Evolutionary conservation across 2,113 vertebrate species (phyloP), one percentile per base, ranked within the genome.

Genomic region (Variabilichromis moorii): DNA sequence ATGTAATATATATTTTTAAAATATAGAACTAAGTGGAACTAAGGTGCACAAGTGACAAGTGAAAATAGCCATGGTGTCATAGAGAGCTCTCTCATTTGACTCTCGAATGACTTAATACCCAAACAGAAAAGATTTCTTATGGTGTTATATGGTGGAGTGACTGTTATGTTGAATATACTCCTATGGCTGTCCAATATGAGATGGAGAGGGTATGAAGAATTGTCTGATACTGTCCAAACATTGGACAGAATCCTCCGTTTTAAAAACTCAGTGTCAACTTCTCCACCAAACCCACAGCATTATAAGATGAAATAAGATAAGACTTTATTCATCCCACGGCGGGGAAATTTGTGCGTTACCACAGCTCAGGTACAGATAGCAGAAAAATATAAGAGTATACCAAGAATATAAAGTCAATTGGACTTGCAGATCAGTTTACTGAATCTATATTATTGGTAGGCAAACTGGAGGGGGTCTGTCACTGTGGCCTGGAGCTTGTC

Each of bases 241-340:
- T 9, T 68, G 63, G 35, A 71, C 35, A 68, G 63, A 21, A 40
- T 68, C 35, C 63, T 21, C n/a, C 10, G 1, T 40, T 71, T 14
- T 24, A 21, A 71, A 40, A 40, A 40, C 7, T 68, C 35, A 6
- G 63, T 16, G n/a, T 71, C 35, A 9, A 24, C n/a, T 42, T 71
- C n/a, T 12, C 17, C 6, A 0, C 9, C 66, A 24, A 37, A 24
- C 63, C 35, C 11, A 68, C 35, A 42, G 63, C 28, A 33, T 7
- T 61, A 7, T 4, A 61, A 61, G 57, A 61, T 61, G 9, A 33
- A 9, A 61, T 19, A 61, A 61, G 57, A 61, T 61, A 33, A 19
- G 2, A 33, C 57, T 19, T 61, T 61, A 61, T 10, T 61, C 57
- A 31, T 17, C 3, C 26, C 14, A 61, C 0, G 0, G 2, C 2